Conservation (phyloP, 2,797 vertebrate species). For the Ambastaia sidthimunki region DNA sequence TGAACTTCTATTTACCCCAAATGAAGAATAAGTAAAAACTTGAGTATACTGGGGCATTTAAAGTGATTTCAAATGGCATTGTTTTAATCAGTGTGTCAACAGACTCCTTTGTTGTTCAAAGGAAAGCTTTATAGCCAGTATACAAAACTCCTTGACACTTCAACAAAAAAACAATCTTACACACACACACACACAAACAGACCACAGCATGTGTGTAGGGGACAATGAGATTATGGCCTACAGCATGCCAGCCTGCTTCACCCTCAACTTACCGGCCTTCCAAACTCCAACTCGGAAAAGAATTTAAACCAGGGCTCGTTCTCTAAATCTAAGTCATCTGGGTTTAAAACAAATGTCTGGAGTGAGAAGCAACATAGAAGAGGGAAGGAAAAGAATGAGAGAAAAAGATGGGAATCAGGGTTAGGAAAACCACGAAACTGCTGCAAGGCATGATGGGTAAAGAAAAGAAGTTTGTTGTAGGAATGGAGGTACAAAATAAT, state of each 20-base stretch:
- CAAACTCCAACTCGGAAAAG: conserved; percentile 99
- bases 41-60: neutral
- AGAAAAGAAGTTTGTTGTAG: conserved; percentile 45
- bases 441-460: conserved; percentile 57
- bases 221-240: conserved; percentile 27
- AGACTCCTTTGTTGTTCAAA: conserved; percentile 12
- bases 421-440: conserved; percentile 66
- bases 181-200: conserved; percentile 36
- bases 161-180: conserved; percentile 34
- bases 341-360: conserved; percentile 90
- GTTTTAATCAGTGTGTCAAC: conserved; percentile 3
- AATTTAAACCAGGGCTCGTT: conserved; percentile 99
- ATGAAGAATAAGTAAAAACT: no score
- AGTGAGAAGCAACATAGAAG: conserved; percentile 75
- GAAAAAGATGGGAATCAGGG: conserved; percentile 72
- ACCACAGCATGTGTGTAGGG: conserved; percentile 10
- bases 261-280: conserved; percentile 92
- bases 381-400: conserved; percentile 65
- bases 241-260: conserved; percentile 69
- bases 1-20: neutral
- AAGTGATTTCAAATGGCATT: conserved; percentile 8
- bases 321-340: conserved; percentile 99
- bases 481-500: conserved; percentile 42
- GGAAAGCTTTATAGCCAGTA: neutral
- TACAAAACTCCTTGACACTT: conserved; percentile 24